phyloP scores from a whole-genome alignment of 2,797 vertebrate genomes.

The Crax fasciolata region DNA sequence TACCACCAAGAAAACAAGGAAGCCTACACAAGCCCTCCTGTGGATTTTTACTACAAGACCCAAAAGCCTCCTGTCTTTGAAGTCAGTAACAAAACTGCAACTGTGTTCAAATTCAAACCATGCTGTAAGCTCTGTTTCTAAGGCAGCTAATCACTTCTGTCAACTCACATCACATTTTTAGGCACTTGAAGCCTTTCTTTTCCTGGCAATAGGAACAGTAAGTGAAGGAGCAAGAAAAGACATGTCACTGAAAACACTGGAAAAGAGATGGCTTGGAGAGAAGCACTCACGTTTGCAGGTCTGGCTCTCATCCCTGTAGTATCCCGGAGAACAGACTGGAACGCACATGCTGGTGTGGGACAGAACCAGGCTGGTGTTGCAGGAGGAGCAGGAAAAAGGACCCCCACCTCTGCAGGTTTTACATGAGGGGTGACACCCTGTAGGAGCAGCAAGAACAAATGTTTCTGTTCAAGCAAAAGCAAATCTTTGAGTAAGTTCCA shows the following conservation, averaged over 20 bases:
- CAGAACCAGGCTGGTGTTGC: constrained; percentile 81
- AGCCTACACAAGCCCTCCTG: not conserved
- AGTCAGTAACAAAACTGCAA: not conserved
- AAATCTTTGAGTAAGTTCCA: not conserved
- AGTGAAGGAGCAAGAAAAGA: not conserved
- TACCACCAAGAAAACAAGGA: not conserved
- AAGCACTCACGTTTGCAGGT: constrained; percentile 87
- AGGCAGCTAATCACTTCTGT: constrained; percentile 23
- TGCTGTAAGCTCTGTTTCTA: not conserved
- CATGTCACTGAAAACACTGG: accelerated
- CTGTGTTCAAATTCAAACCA: not conserved
- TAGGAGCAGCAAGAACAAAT: not conserved
- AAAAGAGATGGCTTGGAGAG: not conserved
- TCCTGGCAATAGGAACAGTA: not conserved
- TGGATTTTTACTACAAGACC: not conserved
- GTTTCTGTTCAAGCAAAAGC: not conserved
- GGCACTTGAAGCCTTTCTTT: not conserved
- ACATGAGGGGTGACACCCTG: constrained; percentile 93
- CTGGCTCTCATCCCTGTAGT: constrained; percentile 83
- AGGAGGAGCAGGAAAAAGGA: constrained; percentile 89
- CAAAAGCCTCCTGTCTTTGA: not conserved
- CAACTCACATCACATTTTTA: not conserved
- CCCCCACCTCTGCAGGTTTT: constrained; percentile 84
- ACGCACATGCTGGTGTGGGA: constrained; percentile 85
- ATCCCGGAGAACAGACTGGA: constrained; percentile 84